Evolutionary conservation across 2,113 vertebrate species (phyloP), one percentile per base, ranked within the genome.

Genomic region (Colinus virginianus): DNA sequence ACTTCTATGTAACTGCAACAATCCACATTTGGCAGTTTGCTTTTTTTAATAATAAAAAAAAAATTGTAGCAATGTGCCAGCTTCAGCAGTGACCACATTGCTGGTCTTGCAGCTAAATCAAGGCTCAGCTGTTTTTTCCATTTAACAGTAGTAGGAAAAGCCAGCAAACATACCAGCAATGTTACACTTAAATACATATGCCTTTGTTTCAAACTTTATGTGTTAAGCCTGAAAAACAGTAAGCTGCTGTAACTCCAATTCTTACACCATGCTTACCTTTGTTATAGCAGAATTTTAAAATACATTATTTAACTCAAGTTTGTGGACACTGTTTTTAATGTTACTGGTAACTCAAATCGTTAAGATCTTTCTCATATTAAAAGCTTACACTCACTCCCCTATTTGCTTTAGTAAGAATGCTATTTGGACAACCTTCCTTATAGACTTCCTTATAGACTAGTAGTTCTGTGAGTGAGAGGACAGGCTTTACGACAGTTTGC

Each of bases 401-500:
- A 36, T 45, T 19, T 76, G 10, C 38, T 76, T 32, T n/a, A 83
- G 3, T 49, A 51, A 74, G 28, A 80, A 86, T 21, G 5, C 7
- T 2, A 1, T n/a, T 30, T 56, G 48, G 69, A 83, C 86, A 51
- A 25, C 70, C 38, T 56, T 71, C 42, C 15, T 42, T 45, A 63
- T 40, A 40, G 40, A 40, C 38, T 61, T 71, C 42, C 15, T 42
- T 45, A 59, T 21, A 26, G 48, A 49, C 48, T 49, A 48, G 40
- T 34, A 28, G 43, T 43, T 40, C 21, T 26, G 40, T 0, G 1
- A 83, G 59, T 9, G 30, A 79, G 22, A 34, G 6, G 11, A 87
- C 42, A 0, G 2, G 38, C 25, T 87, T 64, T 58, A 30, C 0
- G 34, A 15, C 4, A 43, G 30, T 30, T 46, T 17, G 13, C 15